Evolutionary conservation across 2,797 vertebrate genomes (phyloP).

Genomic region (Sarcophilus harrisii): DNA sequence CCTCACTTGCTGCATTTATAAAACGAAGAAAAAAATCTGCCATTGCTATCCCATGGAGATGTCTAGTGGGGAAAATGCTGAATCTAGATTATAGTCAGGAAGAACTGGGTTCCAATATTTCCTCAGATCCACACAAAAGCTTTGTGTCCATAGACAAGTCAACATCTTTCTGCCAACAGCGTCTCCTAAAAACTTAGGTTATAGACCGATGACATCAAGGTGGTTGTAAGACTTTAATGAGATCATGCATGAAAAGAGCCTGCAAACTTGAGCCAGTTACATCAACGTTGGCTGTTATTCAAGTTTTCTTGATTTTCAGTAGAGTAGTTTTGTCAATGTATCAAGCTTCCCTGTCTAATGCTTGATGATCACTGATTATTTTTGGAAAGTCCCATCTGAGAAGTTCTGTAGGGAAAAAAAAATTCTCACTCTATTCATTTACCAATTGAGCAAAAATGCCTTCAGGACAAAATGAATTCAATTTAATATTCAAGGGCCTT

Average conservation of each 20-base stretch:
- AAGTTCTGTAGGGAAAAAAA: neutral
- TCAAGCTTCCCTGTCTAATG: neutral
- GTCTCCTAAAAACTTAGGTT: neutral
- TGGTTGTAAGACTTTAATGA: neutral
- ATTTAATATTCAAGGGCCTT: neutral
- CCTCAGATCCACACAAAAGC: neutral
- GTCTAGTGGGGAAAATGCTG: neutral
- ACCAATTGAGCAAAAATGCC: neutral
- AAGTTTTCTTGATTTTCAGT: neutral
- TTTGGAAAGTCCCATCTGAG: neutral
- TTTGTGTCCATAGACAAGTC: neutral
- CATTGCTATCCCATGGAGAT: constrained; percentile 21
- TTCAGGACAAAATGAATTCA: neutral
- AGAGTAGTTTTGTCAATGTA: neutral
- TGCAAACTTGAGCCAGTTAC: neutral
- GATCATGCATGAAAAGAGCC: neutral
- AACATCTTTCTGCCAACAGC: neutral
- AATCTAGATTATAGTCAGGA: neutral
- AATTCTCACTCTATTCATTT: neutral
- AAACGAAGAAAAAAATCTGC: constrained; percentile 32
- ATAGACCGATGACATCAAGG: neutral
- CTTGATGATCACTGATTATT: neutral
- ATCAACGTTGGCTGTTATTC: neutral
- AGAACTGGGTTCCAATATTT: neutral
- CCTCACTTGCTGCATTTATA: neutral